These are phyloP conservation scores for Procambarus virginalis DNA, from an alignment of 1,140 invertebrate genomes.

Conservation along the genomic window DNA sequence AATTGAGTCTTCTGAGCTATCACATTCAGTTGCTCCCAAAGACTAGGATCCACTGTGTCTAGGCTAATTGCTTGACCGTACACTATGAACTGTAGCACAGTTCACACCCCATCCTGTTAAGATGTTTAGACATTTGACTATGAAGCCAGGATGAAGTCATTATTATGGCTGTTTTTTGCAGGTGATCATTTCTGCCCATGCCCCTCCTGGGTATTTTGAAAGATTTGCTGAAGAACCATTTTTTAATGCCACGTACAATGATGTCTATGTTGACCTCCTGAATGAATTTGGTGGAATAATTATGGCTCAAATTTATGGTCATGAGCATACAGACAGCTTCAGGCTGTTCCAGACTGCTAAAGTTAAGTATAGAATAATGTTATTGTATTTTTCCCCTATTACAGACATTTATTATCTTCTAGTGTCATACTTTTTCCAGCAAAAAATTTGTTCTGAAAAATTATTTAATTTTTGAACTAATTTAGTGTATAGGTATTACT, in stretches of 20 bases:
- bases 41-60: not conserved
- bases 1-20: too few species aligned
- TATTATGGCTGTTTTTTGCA: conserved; percentile 73
- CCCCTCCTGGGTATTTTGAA: conserved; percentile 90
- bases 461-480: too few species aligned
- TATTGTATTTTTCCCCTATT: not conserved
- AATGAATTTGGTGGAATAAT: conserved; percentile 85
- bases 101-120: too few species aligned
- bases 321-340: conserved; percentile 93
- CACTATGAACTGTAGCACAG: too few species aligned
- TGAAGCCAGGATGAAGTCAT: not conserved
- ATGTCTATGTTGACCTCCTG: conserved; percentile 82
- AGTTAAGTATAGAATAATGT: conserved; percentile 7
- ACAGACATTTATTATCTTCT: too few species aligned
- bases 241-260: conserved; percentile 73
- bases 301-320: conserved; percentile 93
- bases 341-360: conserved; percentile 44
- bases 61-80: not conserved
- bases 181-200: conserved; percentile 93
- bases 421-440: too few species aligned
- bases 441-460: too few species aligned
- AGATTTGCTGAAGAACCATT: conserved; percentile 74
- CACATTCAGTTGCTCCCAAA: too few species aligned
- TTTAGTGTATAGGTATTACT: too few species aligned
- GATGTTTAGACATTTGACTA: not conserved